Percentiles rank a stretch among this genome's conserved stretches.
Evolutionary conservation across 1,140 invertebrate genomes (phyloP).

Genomic region (Heliothis virescens): DNA sequence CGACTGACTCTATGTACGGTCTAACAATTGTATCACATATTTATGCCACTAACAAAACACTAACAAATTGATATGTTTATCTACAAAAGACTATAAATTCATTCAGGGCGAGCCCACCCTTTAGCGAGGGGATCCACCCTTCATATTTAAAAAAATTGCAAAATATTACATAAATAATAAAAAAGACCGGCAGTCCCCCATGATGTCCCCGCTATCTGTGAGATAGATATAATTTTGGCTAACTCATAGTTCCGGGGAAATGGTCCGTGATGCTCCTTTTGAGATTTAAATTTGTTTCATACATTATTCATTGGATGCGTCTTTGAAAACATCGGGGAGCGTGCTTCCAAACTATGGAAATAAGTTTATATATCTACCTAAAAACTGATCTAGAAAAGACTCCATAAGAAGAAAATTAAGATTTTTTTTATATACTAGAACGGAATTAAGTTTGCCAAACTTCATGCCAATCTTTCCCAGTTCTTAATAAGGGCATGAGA

Average conservation of each 20-base stretch:
- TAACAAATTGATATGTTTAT: conserved; percentile 86
- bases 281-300: conserved; percentile 70
- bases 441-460: too few species aligned
- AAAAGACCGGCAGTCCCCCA: conserved; percentile 66
- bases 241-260: conserved; percentile 79
- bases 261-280: conserved; percentile 72
- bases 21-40: conserved; percentile 80
- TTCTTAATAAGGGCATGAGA: not conserved
- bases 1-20: conserved; percentile 68
- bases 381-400: too few species aligned
- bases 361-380: too few species aligned
- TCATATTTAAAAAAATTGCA: conserved; percentile 83
- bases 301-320: conserved; percentile 68
- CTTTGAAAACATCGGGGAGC: too few species aligned
- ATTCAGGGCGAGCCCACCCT: conserved; percentile 80
- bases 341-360: too few species aligned
- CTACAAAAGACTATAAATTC: conserved; percentile 85
- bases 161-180: conserved; percentile 85
- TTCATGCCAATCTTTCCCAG: too few species aligned
- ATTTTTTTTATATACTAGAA: too few species aligned
- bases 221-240: conserved; percentile 77
- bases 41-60: conserved; percentile 82
- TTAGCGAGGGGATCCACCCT: conserved; percentile 82
- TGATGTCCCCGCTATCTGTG: conserved; percentile 61
- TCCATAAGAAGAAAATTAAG: too few species aligned